Evolutionary conservation across 2,888 invertebrate genomes (phyloP).

Genomic region (Philhelius pedissequus): DNA sequence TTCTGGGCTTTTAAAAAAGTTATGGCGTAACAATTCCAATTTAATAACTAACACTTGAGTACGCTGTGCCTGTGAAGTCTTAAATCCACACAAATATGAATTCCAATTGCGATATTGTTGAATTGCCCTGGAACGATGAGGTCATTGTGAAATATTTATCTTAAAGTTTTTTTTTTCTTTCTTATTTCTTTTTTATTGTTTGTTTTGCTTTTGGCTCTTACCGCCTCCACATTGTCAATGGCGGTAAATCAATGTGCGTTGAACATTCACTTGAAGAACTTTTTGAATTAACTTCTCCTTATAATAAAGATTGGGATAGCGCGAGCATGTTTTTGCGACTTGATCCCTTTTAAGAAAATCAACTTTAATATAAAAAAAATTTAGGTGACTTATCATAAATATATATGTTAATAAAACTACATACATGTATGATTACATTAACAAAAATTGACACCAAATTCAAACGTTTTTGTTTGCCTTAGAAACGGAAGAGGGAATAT

Average conservation of each 20-base stretch:
- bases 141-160: conserved; percentile 58
- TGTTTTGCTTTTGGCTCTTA: conserved; percentile 15
- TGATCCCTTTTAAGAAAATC: background rate
- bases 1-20: background rate
- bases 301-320: background rate
- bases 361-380: background rate
- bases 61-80: conserved; percentile 1
- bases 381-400: background rate
- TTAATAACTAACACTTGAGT: conserved; percentile 14
- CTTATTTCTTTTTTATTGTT: conserved; percentile 1
- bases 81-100: background rate
- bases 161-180: conserved; percentile 9
- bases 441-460: background rate
- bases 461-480: background rate
- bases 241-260: conserved; percentile 2
- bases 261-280: background rate
- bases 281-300: background rate
- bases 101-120: conserved; percentile 2
- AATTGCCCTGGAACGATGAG: conserved; percentile 53
- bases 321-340: background rate
- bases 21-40: conserved; percentile 21
- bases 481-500: background rate
- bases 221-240: background rate
- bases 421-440: too few relatives aligned
- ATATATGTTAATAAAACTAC: background rate